Conservation (phyloP, 2,113 vertebrate genomes). For the Pionites leucogaster region DNA sequence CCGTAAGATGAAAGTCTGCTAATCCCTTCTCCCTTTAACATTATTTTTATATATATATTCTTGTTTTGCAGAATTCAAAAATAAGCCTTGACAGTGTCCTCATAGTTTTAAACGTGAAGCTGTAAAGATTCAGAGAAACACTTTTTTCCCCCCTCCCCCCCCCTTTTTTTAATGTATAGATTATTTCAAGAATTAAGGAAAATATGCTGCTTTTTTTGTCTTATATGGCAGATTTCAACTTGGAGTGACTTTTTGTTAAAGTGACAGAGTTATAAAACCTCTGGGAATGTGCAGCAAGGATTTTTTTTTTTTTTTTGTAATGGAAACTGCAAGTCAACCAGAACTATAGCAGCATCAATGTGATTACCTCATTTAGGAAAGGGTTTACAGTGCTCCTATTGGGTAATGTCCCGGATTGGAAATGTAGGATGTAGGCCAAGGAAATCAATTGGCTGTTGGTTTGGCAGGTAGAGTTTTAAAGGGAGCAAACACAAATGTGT, state of each 20-base stretch:
- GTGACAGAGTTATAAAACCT: neutral
- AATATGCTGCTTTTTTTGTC: neutral
- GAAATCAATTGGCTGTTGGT: constrained; percentile 50
- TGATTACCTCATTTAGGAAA: constrained; percentile 48
- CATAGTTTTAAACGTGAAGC: neutral
- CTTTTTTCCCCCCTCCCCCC: accelerated
- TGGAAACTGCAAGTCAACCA: constrained; percentile 57
- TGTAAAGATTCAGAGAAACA: neutral
- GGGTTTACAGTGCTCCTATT: neutral
- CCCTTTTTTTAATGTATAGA: neutral
- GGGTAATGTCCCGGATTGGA: constrained; percentile 39
- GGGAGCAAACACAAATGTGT: neutral
- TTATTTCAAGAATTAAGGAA: neutral
- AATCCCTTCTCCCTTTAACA: neutral
- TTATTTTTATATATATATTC: neutral
- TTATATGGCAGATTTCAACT: neutral
- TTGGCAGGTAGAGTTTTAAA: constrained; percentile 34
- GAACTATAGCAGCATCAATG: constrained; percentile 11
- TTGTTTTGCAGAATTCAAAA: neutral
- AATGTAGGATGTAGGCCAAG: constrained; percentile 5
- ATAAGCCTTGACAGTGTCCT: neutral
- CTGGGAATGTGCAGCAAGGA: neutral
- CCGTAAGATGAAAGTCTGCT: neutral
- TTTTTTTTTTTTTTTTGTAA: constrained; percentile 29
- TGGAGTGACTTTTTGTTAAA: neutral